These are phyloP conservation scores for Cottoperca gobio DNA, from an alignment of 2,797 vertebrate species.

Conservation along the genomic window DNA sequence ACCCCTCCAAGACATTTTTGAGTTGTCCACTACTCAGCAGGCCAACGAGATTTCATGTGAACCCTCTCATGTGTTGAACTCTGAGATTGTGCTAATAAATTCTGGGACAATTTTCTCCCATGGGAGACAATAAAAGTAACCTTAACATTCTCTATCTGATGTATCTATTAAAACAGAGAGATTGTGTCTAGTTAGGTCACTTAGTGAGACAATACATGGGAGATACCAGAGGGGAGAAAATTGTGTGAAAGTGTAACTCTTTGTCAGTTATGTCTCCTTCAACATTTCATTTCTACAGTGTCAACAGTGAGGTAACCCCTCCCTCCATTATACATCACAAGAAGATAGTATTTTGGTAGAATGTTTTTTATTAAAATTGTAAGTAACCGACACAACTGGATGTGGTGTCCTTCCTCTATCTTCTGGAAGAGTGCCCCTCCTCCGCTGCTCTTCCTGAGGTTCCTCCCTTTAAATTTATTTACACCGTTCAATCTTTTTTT, in stretches of 20 bases:
- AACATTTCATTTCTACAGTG: not conserved
- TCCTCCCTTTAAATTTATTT: not conserved
- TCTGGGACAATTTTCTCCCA: too few relatives aligned
- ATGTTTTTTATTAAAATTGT: too few relatives aligned
- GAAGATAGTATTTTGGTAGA: not conserved
- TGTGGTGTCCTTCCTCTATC: not conserved
- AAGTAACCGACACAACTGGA: not conserved
- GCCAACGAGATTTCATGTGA: too few relatives aligned
- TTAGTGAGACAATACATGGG: not conserved
- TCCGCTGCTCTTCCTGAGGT: not conserved
- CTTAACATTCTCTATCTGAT: not conserved
- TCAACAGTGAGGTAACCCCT: not conserved
- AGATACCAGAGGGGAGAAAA: not conserved
- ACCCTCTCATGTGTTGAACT: too few relatives aligned
- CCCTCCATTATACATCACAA: not conserved
- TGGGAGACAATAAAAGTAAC: too few relatives aligned
- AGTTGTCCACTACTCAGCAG: too few relatives aligned
- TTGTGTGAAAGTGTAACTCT: not conserved
- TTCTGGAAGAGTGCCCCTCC: not conserved
- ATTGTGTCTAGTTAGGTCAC: constrained; percentile 14
- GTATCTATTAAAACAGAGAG: not conserved
- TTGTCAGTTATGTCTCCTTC: constrained; percentile 1
- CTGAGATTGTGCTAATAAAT: too few relatives aligned
- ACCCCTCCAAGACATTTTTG: too few relatives aligned
- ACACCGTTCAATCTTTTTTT: not conserved